Base-by-base conservation (phyloP, 2,888 invertebrate genomes). In the Leptogaster cylindrica region DNA sequence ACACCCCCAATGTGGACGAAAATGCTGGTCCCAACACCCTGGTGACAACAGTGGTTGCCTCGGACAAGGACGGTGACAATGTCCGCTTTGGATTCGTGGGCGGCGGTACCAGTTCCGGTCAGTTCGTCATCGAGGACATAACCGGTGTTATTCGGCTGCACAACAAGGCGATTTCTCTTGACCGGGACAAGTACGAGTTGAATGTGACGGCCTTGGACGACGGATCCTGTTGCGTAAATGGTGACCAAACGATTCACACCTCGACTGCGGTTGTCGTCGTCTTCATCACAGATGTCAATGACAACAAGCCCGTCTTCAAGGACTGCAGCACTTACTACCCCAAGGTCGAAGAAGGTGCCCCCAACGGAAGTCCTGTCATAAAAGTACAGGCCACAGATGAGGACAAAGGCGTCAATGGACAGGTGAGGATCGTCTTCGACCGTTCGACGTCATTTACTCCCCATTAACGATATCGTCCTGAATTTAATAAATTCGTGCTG, bases 141-240 rank as follows among this genome's bases (percentile, higher is more conserved):
- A 96, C 95, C 50, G 95, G 95, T 73, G 95, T 95, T 27, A 96
- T 95, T 73, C 89, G 95, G 70, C 82, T 96, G 64, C 93, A 93
- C 76, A 91, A 89, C 73, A 92, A 93, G 77, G 88, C 90, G 3
- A 95, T 95, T 72, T 88, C 91, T 0, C 82, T 96, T 72, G 95
- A 95, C 77, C 86, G 93, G 71, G 95, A 96, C 78, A 96, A 96
- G 79, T 97, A 97, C 78, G 95, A 95, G 78, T 82, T 99, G 67
- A 98, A 97, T 78, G 96, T 99, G 6, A 96, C 97, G 0, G 98
- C 98, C 2, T 88, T 93, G 84, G 99, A 99, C 78, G 98, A 99
- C 78, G 98, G 98, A 0, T 92, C 94, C 1, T 99, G 98, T 78
- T 99, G 98, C 78, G 91, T 90, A 10, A 92, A 93, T 72, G 94